These are phyloP conservation scores for Pipa parva DNA, from an alignment of 2,113 vertebrate genomes.

Conservation along the genomic window DNA sequence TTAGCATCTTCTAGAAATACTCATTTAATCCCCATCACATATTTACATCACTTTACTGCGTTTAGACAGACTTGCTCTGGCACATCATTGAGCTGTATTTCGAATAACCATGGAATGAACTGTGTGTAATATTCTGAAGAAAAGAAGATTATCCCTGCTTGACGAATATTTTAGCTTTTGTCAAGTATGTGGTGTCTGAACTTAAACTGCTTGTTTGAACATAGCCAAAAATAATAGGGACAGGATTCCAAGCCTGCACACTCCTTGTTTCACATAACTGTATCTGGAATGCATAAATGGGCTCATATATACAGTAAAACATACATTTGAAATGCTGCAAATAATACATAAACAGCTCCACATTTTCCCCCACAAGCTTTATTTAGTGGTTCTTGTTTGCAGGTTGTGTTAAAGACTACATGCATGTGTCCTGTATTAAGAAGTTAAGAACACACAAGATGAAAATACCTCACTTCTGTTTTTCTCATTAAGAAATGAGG, in stretches of 20 bases:
- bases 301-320: slow-evolving; percentile 15
- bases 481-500: slow-evolving; percentile 25
- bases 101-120: slow-evolving; percentile 28
- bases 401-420: slow-evolving; percentile 19
- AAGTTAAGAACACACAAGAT: slow-evolving; percentile 39
- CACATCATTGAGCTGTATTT: slow-evolving; percentile 20
- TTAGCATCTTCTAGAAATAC: too few relatives aligned
- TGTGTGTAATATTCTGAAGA: slow-evolving; percentile 19
- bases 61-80: slow-evolving; percentile 9
- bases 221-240: slow-evolving; percentile 31
- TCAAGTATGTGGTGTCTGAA: slow-evolving; percentile 26
- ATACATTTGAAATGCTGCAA: slow-evolving; percentile 24
- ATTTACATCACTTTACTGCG: too few relatives aligned
- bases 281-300: slow-evolving; percentile 23
- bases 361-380: not conserved
- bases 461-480: slow-evolving; percentile 32
- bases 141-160: slow-evolving; percentile 16
- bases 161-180: slow-evolving; percentile 30
- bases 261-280: slow-evolving; percentile 19
- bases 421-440: slow-evolving; percentile 5
- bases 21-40: too few relatives aligned
- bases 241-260: slow-evolving; percentile 26
- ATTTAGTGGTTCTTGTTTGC: slow-evolving; percentile 9
- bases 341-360: not conserved
- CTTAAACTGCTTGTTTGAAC: slow-evolving; percentile 8